phyloP scores from a whole-genome alignment of 2,888 invertebrate species.

The Cephonodes hylas region DNA sequence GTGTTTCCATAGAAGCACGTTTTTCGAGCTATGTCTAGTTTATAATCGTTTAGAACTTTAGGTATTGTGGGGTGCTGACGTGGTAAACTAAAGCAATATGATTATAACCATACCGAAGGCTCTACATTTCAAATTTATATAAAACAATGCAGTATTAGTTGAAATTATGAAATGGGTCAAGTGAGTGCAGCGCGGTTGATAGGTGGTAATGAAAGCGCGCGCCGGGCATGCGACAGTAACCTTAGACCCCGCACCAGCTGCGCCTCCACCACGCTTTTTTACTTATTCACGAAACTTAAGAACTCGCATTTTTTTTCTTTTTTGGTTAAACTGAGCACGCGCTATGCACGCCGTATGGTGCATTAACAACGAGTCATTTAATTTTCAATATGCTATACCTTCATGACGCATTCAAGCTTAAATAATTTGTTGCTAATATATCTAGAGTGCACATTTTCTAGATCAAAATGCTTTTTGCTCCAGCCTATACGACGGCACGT shows the following conservation, averaged over 20 bases:
- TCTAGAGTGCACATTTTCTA: too few relatives aligned
- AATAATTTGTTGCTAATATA: not conserved
- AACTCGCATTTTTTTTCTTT: conserved; percentile 66
- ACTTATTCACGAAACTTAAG: conserved; percentile 64
- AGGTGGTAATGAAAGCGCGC: conserved; percentile 4
- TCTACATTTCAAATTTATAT: too few relatives aligned
- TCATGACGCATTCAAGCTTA: not conserved
- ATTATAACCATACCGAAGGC: too few relatives aligned
- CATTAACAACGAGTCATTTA: conserved; percentile 44
- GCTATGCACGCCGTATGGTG: conserved; percentile 72
- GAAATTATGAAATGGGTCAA: too few relatives aligned
- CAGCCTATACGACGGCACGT: not conserved
- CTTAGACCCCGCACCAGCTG: conserved; percentile 70
- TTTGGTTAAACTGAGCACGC: conserved; percentile 61
- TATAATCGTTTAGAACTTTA: too few relatives aligned
- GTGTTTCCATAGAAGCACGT: too few relatives aligned
- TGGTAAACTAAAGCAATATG: too few relatives aligned
- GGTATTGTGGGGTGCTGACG: too few relatives aligned
- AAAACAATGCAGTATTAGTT: too few relatives aligned
- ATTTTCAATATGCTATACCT: conserved; percentile 20
- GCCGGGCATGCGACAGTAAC: conserved; percentile 64
- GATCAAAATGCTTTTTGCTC: not conserved
- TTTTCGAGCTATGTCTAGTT: too few relatives aligned
- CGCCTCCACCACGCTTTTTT: conserved; percentile 57
- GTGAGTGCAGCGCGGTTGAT: not conserved